These are phyloP conservation scores for Dynastes tityus DNA, from an alignment of 2,888 invertebrate genomes.

Conservation along the genomic window DNA sequence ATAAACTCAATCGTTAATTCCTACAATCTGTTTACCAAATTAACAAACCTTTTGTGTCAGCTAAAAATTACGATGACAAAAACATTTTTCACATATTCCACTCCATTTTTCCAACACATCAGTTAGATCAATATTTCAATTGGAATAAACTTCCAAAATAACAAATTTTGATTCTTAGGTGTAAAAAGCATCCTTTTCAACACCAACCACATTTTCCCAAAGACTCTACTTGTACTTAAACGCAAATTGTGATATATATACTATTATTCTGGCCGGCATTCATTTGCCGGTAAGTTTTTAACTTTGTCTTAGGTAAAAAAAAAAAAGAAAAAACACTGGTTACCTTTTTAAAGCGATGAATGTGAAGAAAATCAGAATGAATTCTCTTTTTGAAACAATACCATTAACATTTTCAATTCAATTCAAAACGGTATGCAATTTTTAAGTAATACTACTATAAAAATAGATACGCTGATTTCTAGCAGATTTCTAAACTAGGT, in stretches of 20 bases:
- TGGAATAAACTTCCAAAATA: too few relatives aligned
- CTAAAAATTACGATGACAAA: not conserved
- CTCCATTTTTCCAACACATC: too few relatives aligned
- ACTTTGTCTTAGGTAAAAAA: conserved; percentile 36
- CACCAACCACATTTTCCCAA: conserved; percentile 29
- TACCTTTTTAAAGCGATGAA: conserved; percentile 3
- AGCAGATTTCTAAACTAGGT: conserved; percentile 15
- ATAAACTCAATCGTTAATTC: too few relatives aligned
- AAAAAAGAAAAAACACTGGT: conserved; percentile 4
- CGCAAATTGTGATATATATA: conserved; percentile 70
- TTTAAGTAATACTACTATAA: not conserved
- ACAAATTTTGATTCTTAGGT: too few relatives aligned
- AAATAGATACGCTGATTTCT: not conserved
- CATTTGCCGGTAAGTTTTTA: conserved; percentile 27
- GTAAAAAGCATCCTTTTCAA: not conserved
- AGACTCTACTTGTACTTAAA: conserved; percentile 64
- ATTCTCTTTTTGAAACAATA: not conserved
- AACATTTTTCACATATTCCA: too few relatives aligned
- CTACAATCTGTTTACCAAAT: too few relatives aligned
- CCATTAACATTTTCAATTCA: too few relatives aligned
- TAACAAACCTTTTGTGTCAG: too few relatives aligned
- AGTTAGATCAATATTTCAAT: too few relatives aligned
- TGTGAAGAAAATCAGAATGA: not conserved
- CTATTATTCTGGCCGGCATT: conserved; percentile 60
- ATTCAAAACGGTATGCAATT: not conserved